Evolutionary conservation across 2,888 invertebrate genomes (phyloP), one percentile per base, ranked within the genome.

Genomic region (Drosophila crucigera): DNA sequence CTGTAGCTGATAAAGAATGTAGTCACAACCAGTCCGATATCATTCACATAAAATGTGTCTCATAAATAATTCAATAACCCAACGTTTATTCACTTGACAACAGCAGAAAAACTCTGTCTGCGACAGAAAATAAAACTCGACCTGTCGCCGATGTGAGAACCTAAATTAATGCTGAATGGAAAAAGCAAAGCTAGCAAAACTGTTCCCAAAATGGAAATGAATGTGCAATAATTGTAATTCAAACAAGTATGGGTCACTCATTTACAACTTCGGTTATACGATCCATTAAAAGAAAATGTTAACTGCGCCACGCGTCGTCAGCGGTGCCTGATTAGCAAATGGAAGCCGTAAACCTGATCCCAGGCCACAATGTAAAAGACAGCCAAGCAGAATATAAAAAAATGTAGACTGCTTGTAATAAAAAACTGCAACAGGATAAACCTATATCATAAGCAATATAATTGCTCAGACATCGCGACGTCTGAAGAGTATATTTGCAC

Each of bases 251-350:
- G 50, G 43, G 33, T 59, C 72, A 58, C 68, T 68, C 60, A 65
- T 65, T 60, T 60, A 28, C 35, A 37, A 25, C n/a, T 33, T 41
- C 41, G 30, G 39, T 47, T 66, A 68, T 59, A 39, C 31, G 54
- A 68, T 58, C 31, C 37, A 54, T 35, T n/a, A 53, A 41, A 50
- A 9, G 30, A 65, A 58, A 66, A 22, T 73, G 70, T 70, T n/a
- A 70, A 72, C 66, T 73, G 53, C 61, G 90, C 84, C 84, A 84
- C 84, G 84, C 84, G 84, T 53, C 89, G 65, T 49, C 62, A 11
- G 60, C 43, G 35, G 0, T 37, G 30, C 33, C 56, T 67, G 72
- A 68, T 68, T 70, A 76, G 72, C 68, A 33, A 56, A 73, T 64
- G 39, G 39, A 56, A 55, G 53, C 54, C 55, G 60, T 68, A 75